Evolutionary conservation across 2,113 vertebrate genomes (phyloP).

Genomic region (Channa maculata): DNA sequence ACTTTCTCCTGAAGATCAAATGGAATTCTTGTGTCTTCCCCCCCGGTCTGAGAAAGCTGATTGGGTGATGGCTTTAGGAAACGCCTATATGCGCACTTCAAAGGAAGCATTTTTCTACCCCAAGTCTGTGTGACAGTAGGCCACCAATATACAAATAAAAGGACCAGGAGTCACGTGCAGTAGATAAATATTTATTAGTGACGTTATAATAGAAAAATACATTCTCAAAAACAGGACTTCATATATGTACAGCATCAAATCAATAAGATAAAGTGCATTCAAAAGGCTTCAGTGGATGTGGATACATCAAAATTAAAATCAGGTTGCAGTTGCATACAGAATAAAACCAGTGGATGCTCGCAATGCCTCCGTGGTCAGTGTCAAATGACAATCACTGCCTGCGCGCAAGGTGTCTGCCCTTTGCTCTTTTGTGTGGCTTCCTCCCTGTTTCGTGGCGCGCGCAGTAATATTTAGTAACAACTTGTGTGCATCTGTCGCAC

Average conservation of each 20-base stretch:
- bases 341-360: no score
- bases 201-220: constrained; percentile 15
- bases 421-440: constrained; percentile 73
- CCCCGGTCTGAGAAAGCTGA: constrained; percentile 53
- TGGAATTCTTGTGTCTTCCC: constrained; percentile 81
- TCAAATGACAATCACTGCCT: constrained; percentile 55
- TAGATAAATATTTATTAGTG: constrained; percentile 70
- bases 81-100: constrained; percentile 83
- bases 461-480: constrained; percentile 91
- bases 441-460: constrained; percentile 60
- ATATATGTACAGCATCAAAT: constrained; percentile 6
- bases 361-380: no score
- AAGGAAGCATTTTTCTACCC: constrained; percentile 63
- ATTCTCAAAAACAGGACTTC: not conserved
- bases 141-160: constrained; percentile 64
- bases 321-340: no score
- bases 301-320: no score
- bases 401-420: constrained; percentile 74
- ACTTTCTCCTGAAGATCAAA: constrained; percentile 78
- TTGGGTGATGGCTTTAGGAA: constrained; percentile 75
- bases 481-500: constrained; percentile 90
- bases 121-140: constrained; percentile 39
- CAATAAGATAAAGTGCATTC: constrained; percentile 60
- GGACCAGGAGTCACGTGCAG: not conserved
- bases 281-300: not conserved